Evolutionary conservation across 2,113 vertebrate species (phyloP).

Genomic region (Drymodes brunneopygia): DNA sequence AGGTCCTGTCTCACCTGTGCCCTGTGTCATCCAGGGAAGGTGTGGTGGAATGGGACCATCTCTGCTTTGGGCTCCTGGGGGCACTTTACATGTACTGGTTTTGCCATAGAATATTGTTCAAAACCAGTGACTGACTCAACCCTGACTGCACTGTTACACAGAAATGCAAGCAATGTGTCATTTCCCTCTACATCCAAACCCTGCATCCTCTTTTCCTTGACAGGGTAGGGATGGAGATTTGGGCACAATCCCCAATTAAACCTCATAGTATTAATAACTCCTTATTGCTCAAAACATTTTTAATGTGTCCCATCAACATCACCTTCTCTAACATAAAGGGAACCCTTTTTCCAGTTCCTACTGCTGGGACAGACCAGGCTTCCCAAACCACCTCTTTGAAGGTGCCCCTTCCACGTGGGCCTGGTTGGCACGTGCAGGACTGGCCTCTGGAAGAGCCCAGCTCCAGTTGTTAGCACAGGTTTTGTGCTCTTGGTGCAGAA

Average conservation of each 20-base stretch:
- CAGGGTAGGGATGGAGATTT: not conserved
- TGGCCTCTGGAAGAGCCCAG: not conserved
- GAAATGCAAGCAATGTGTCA: not conserved
- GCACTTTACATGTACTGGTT: not conserved
- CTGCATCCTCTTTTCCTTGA: not conserved
- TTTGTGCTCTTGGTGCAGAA: not conserved
- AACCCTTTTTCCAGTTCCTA: not conserved
- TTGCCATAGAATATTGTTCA: not conserved
- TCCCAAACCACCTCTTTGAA: not conserved
- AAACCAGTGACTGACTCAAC: fast-evolving
- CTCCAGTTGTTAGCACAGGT: not conserved
- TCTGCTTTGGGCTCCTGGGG: not conserved
- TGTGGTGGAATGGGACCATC: not conserved
- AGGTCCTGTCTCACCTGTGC: not conserved
- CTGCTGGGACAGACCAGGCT: not conserved
- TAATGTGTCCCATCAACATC: too few relatives aligned
- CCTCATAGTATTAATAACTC: not conserved
- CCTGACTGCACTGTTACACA: not conserved
- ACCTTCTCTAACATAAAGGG: not conserved
- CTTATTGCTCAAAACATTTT: not conserved
- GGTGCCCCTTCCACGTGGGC: not conserved
- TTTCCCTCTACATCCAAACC: not conserved
- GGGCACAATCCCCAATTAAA: not conserved
- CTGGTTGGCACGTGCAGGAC: not conserved
- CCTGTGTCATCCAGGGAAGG: fast-evolving